A percentile compares a stretch with the other conserved stretches of the same genome.
These are phyloP conservation scores for Drosophila siamana DNA, from an alignment of 2,888 invertebrate genomes.

Conservation along the genomic window DNA sequence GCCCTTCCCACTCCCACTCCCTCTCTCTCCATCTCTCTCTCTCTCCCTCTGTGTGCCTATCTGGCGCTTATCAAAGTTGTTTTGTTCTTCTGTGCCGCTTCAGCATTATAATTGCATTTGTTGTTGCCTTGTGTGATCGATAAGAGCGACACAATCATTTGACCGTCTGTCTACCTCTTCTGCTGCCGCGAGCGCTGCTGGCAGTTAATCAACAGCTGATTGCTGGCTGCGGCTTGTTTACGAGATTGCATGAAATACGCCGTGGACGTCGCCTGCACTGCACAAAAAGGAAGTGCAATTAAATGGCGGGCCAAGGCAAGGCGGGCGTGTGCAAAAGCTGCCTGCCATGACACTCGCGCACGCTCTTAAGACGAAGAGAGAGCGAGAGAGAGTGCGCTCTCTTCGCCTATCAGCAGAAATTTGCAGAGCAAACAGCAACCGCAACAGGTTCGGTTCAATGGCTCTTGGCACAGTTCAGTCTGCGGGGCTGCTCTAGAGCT, in stretches of 20 bases:
- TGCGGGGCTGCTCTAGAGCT: conserved; percentile 16
- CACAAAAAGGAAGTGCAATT: too few species aligned
- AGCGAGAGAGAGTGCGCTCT: conserved; percentile 17
- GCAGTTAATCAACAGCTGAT: conserved; percentile 31
- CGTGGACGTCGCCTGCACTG: neutral
- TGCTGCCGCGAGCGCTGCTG: neutral
- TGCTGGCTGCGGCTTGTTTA: conserved; percentile 17
- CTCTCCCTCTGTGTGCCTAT: too few species aligned
- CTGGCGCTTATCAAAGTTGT: conserved; percentile 6
- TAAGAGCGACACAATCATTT: conserved; percentile 20
- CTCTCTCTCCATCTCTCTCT: conserved; percentile 1
- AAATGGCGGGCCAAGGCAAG: too few species aligned
- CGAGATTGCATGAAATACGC: conserved; percentile 1
- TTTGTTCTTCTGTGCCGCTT: conserved; percentile 15
- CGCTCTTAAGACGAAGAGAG: conserved; percentile 21
- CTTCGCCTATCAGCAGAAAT: conserved; percentile 29
- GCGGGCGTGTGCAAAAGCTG: too few species aligned
- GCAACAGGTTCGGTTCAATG: conserved; percentile 63
- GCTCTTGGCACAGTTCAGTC: conserved; percentile 40
- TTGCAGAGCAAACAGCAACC: too few species aligned
- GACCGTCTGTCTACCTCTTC: conserved; percentile 10
- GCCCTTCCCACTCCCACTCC: neutral
- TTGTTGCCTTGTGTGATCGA: conserved; percentile 14
- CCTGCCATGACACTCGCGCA: neutral
- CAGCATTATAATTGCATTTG: conserved; percentile 40